phyloP scores from a whole-genome alignment of 1,140 invertebrate species.

The Brachionus plicatilis region DNA sequence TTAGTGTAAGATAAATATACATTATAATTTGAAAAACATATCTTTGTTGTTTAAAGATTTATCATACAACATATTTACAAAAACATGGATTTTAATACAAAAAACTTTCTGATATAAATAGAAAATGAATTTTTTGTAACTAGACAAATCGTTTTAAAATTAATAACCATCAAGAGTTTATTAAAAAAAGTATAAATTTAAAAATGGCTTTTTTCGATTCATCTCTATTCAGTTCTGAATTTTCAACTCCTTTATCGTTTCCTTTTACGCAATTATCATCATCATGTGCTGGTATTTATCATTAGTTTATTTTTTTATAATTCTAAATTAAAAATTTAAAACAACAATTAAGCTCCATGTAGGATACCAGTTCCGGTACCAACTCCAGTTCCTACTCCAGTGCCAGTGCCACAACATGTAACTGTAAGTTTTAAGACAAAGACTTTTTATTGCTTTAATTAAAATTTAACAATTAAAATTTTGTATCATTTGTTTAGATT shows the following conservation, averaged over 20 bases:
- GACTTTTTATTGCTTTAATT: background rate
- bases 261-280: background rate
- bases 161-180: background rate
- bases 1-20: background rate
- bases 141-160: background rate
- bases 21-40: background rate
- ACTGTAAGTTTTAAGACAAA: background rate
- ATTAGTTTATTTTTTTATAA: too few relatives aligned
- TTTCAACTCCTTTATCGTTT: background rate
- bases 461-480: background rate
- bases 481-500: background rate
- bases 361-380: background rate
- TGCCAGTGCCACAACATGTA: background rate
- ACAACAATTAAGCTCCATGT: background rate
- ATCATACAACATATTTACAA: background rate
- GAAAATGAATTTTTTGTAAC: background rate
- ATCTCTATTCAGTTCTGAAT: background rate
- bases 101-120: background rate
- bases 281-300: background rate
- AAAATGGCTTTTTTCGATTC: conserved; percentile 4
- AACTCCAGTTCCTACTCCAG: background rate
- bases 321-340: too few relatives aligned
- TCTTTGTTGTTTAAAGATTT: background rate
- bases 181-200: background rate
- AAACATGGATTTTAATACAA: background rate